Percentiles rank a stretch among this genome's conserved stretches.
Evolutionary conservation across 1,140 invertebrate species (phyloP).

Genomic region (Chionoecetes opilio): DNA sequence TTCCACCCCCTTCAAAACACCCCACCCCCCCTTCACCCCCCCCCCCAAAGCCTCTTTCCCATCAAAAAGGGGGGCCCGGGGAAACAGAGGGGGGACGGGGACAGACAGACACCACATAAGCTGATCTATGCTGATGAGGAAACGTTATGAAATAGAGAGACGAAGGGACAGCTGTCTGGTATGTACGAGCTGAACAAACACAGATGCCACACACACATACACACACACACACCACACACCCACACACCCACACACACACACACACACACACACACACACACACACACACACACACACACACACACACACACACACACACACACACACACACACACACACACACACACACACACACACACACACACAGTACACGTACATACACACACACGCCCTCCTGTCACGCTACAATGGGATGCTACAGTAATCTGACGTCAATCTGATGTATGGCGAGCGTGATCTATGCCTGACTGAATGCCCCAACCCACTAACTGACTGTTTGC

Average conservation of each 20-base stretch:
- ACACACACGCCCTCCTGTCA: slow-evolving; percentile 24
- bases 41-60: slow-evolving; percentile 38
- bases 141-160: slow-evolving; percentile 45
- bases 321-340: slow-evolving; percentile 27
- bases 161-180: not conserved
- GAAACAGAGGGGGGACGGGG: no score
- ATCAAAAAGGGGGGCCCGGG: no score
- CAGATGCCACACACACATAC: not conserved
- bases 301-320: slow-evolving; percentile 23
- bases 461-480: not conserved
- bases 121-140: slow-evolving; percentile 64
- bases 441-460: slow-evolving; percentile 32
- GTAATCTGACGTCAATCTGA: slow-evolving; percentile 54
- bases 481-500: not conserved
- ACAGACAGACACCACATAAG: slow-evolving; percentile 62
- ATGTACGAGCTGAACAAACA: slow-evolving; percentile 14
- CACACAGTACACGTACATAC: not conserved
- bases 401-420: slow-evolving; percentile 45
- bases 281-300: not conserved
- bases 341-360: slow-evolving; percentile 25
- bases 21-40: not conserved
- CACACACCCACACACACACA: slow-evolving; percentile 17
- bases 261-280: slow-evolving; percentile 12
- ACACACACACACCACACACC: not conserved
- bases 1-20: not conserved